Percentiles rank a stretch among this genome's conserved stretches.
Evolutionary conservation across 1,140 invertebrate genomes (phyloP).

Genomic region (Saccostrea glomerata): DNA sequence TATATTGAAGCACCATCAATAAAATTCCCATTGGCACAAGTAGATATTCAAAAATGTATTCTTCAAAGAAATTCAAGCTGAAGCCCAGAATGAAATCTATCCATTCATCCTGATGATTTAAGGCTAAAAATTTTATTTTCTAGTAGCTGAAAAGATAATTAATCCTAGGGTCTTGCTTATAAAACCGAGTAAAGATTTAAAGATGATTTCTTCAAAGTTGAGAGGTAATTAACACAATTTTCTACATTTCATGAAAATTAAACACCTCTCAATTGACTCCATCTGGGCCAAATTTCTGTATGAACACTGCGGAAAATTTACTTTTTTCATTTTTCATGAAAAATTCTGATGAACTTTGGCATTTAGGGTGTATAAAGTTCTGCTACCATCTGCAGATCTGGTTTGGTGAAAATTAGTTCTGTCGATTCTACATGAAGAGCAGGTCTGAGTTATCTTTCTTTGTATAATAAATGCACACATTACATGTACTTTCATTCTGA

Average conservation of each 20-base stretch:
- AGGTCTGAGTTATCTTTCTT: conserved; percentile 32
- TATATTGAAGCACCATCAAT: neutral
- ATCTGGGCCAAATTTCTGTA: conserved; percentile 21
- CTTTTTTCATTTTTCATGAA: conserved; percentile 5
- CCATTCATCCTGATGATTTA: conserved; percentile 5
- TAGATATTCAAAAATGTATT: neutral
- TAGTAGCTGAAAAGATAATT: neutral
- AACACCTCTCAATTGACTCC: neutral
- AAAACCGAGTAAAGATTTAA: neutral
- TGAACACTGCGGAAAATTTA: neutral
- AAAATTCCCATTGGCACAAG: conserved; percentile 19
- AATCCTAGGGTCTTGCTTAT: neutral
- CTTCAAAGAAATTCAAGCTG: conserved; percentile 30
- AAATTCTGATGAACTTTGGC: neutral
- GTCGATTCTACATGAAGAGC: neutral
- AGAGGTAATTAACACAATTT: conserved; percentile 20
- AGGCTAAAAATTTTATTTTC: conserved; percentile 5
- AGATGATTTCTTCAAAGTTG: conserved; percentile 21
- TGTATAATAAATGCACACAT: neutral
- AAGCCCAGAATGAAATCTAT: conserved; percentile 18
- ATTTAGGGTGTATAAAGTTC: conserved; percentile 25
- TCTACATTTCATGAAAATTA: conserved; percentile 29
- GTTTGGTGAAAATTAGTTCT: neutral
- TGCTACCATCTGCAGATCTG: conserved; percentile 26
- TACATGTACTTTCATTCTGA: neutral